phyloP scores from a whole-genome alignment of 2,888 invertebrate species.

The Nysson spinosus region DNA sequence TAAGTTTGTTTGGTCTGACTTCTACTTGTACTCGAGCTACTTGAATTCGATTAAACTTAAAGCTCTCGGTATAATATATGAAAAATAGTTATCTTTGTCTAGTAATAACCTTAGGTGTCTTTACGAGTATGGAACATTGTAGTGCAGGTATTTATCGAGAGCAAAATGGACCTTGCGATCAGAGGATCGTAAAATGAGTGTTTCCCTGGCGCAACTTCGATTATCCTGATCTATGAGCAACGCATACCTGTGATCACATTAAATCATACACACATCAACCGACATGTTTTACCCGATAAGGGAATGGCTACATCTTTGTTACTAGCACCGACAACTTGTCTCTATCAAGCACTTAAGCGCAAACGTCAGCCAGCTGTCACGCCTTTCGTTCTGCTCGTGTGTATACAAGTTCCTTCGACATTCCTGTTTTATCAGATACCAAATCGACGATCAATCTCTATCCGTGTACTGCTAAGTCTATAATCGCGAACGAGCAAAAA shows the following conservation, averaged over 20 bases:
- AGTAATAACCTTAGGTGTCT: too few relatives aligned
- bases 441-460: constrained; percentile 52
- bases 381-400: constrained; percentile 18
- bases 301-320: constrained; percentile 29
- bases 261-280: constrained; percentile 7
- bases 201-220: too few relatives aligned
- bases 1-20: background rate
- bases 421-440: constrained; percentile 45
- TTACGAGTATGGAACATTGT: background rate
- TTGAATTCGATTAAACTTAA: too few relatives aligned
- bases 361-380: constrained; percentile 40
- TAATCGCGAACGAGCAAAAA: constrained; percentile 6
- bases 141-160: too few relatives aligned
- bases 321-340: constrained; percentile 44
- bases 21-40: background rate
- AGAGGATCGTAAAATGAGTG: too few relatives aligned
- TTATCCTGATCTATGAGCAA: too few relatives aligned
- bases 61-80: too few relatives aligned
- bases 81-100: too few relatives aligned
- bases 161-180: too few relatives aligned
- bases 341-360: constrained; percentile 34
- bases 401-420: constrained; percentile 40
- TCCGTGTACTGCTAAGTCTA: constrained; percentile 22
- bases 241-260: background rate
- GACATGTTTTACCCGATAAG: constrained; percentile 21